Percentiles rank a stretch among this genome's conserved stretches.
These are phyloP conservation scores for Streptopelia turtur DNA, from an alignment of 2,797 vertebrate species.

Conservation along the genomic window DNA sequence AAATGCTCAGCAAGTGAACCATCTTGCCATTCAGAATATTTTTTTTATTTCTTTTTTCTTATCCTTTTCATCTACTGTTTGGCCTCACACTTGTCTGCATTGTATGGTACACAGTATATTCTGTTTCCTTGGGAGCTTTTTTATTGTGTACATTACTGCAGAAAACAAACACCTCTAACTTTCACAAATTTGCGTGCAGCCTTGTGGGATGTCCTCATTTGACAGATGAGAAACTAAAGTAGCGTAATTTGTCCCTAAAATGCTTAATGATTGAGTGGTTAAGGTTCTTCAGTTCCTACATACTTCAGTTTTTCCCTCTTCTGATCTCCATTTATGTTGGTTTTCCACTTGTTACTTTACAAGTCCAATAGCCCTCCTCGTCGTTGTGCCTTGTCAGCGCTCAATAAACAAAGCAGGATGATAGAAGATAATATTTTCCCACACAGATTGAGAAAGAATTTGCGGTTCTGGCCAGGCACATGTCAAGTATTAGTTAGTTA, in stretches of 20 bases:
- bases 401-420: slow-evolving; percentile 14
- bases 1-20: background rate
- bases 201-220: background rate
- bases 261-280: background rate
- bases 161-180: background rate
- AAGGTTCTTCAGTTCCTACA: background rate
- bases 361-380: background rate
- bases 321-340: background rate
- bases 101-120: background rate
- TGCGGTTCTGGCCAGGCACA: background rate
- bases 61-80: background rate
- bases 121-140: background rate
- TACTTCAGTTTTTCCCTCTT: background rate
- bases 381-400: background rate
- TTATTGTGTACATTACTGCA: background rate
- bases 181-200: background rate
- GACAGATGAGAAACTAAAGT: background rate
- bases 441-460: slow-evolving; percentile 34
- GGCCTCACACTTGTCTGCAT: background rate
- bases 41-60: background rate
- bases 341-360: slow-evolving; percentile 18
- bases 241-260: background rate
- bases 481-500: slow-evolving; percentile 14
- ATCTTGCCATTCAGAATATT: background rate
- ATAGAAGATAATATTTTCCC: background rate